These are phyloP conservation scores for Platycheirus albimanus DNA, from an alignment of 2,888 invertebrate genomes.

Conservation along the genomic window DNA sequence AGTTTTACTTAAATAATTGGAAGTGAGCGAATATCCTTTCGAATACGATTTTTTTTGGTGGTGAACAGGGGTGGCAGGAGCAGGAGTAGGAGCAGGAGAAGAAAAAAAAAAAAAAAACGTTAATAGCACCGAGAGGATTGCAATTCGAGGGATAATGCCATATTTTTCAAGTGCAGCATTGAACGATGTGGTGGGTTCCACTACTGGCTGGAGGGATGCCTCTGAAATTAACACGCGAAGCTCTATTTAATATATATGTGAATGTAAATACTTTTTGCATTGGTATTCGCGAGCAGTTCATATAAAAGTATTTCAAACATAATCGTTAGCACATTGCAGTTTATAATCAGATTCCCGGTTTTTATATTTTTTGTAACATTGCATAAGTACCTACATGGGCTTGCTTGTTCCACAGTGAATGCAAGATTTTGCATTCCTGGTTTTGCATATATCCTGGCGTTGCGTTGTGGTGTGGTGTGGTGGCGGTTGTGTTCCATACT, in stretches of 20 bases:
- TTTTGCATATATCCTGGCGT: conserved; percentile 30
- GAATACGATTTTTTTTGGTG: conserved; percentile 41
- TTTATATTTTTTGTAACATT: conserved; percentile 13
- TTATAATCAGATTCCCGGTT: conserved; percentile 61
- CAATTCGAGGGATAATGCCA: conserved; percentile 53
- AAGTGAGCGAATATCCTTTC: conserved; percentile 26
- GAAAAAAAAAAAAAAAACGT: neutral
- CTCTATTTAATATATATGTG: neutral
- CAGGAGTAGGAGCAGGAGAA: too few species aligned
- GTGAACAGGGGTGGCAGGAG: neutral
- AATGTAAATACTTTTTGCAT: neutral
- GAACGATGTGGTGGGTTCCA: conserved; percentile 9
- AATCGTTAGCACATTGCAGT: conserved; percentile 65
- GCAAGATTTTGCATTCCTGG: conserved; percentile 28
- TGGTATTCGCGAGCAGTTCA: conserved; percentile 1
- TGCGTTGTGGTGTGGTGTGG: too few species aligned
- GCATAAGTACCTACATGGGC: too few species aligned
- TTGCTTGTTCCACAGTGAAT: conserved; percentile 22
- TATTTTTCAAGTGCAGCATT: conserved; percentile 58
- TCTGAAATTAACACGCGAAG: conserved; percentile 20
- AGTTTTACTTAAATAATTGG: conserved; percentile 36
- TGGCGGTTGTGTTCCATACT: too few species aligned
- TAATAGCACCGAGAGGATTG: conserved; percentile 49
- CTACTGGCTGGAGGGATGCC: neutral
- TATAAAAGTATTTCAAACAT: conserved; percentile 35